Percentiles rank a stretch among this genome's conserved stretches.
Conservation (phyloP, 2,888 invertebrate genomes). For the Hypselothyrea guttata region DNA sequence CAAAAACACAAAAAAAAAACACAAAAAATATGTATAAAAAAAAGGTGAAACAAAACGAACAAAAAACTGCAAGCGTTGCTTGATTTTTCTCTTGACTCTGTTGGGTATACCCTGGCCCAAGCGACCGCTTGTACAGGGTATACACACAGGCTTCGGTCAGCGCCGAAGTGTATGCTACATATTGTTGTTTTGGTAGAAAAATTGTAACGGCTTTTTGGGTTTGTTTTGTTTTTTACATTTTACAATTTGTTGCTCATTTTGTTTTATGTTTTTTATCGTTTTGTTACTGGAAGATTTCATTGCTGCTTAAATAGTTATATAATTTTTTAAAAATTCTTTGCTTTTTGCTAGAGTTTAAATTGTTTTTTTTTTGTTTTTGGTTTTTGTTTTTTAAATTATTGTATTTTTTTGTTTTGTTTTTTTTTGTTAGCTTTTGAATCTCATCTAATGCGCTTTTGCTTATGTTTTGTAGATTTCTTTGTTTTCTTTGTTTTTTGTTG, state of each 20-base stretch:
- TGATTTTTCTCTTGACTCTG: no score
- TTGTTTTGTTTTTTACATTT: conserved; percentile 14
- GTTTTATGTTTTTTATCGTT: conserved; percentile 29
- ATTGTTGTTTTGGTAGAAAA: conserved; percentile 58
- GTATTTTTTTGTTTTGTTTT: conserved; percentile 10
- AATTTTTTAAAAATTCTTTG: conserved; percentile 59
- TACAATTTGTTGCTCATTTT: no score
- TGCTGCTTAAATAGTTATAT: conserved; percentile 56
- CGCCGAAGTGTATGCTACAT: no score
- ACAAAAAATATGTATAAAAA: conserved; percentile 2
- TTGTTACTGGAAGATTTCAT: conserved; percentile 71
- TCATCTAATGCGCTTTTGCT: conserved; percentile 17
- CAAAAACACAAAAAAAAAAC: conserved; percentile 12
- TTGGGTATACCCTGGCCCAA: no score
- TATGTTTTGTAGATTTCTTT: background rate
- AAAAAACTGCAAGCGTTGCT: no score
- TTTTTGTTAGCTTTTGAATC: conserved; percentile 41
- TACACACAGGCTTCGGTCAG: conserved; percentile 1
- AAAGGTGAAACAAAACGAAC: background rate
- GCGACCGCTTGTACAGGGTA: no score
- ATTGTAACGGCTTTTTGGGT: conserved; percentile 53
- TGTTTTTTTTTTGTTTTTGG: background rate
- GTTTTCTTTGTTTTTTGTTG: background rate
- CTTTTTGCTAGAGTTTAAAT: conserved; percentile 43
- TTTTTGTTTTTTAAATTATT: background rate